Evolutionary conservation across 2,888 invertebrate species (phyloP).

Genomic region (Rambutsinella grinnellia): DNA sequence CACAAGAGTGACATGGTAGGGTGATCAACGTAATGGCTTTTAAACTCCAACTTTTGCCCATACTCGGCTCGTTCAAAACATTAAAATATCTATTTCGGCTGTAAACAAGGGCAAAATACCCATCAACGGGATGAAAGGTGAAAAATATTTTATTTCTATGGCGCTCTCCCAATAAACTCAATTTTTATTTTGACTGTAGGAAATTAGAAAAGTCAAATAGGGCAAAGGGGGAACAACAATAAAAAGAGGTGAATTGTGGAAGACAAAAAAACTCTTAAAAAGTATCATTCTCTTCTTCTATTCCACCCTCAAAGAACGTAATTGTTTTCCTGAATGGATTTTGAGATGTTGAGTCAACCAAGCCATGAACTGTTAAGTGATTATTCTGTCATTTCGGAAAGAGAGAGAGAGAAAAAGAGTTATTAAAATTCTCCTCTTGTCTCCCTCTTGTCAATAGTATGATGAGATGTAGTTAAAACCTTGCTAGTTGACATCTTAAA

Average conservation of each 20-base stretch:
- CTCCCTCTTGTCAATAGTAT: constrained; percentile 58
- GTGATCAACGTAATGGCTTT: not conserved
- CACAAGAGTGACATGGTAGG: no score
- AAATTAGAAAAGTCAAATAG: not conserved
- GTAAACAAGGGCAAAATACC: constrained; percentile 29
- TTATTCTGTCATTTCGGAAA: constrained; percentile 61
- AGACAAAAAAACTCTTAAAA: not conserved
- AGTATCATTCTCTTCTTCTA: not conserved
- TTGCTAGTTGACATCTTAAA: no score
- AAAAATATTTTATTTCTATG: not conserved
- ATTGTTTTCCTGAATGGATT: not conserved
- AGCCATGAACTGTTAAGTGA: constrained; percentile 59
- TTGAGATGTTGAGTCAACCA: not conserved
- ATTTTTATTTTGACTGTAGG: not conserved
- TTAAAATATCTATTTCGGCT: constrained; percentile 23
- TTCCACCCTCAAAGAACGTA: not conserved
- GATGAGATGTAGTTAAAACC: no score
- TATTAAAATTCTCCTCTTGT: constrained; percentile 63
- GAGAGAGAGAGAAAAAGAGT: constrained; percentile 62
- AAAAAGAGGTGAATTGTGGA: not conserved
- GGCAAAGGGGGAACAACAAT: not conserved
- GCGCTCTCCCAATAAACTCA: not conserved
- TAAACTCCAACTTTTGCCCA: not conserved
- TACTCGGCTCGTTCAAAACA: constrained; percentile 9
- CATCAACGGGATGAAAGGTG: constrained; percentile 4